Evolutionary conservation across 2,113 vertebrate species (phyloP).

Genomic region (Rhinolophus ferrumequinum): DNA sequence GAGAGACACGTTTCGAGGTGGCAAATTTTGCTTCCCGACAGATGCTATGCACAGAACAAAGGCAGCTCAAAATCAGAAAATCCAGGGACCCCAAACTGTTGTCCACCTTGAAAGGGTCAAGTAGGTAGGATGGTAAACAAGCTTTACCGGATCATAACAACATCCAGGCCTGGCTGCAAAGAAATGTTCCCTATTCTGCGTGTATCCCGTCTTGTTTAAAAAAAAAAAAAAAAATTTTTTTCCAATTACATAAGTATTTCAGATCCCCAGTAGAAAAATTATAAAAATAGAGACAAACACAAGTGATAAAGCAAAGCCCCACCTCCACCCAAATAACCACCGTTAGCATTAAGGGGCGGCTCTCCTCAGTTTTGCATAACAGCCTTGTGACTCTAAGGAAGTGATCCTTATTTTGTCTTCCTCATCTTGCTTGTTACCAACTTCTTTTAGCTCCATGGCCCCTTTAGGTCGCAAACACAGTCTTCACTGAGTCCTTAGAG

Average conservation of each 20-base stretch:
- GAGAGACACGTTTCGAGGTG: background rate
- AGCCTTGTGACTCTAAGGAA: no score
- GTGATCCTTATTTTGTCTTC: no score
- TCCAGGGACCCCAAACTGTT: fast-evolving
- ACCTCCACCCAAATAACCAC: background rate
- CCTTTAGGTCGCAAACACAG: background rate
- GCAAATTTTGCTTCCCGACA: background rate
- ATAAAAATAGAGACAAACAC: background rate
- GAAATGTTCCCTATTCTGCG: no score
- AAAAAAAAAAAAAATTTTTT: background rate
- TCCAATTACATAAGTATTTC: background rate
- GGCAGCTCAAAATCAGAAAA: background rate
- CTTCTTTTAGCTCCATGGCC: background rate
- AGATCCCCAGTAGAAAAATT: background rate
- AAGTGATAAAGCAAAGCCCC: background rate
- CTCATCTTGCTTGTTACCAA: background rate
- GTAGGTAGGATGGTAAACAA: background rate
- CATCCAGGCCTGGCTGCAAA: background rate
- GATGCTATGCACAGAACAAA: background rate
- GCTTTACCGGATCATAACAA: fast-evolving
- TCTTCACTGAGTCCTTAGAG: background rate
- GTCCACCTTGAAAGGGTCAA: background rate
- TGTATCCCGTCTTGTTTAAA: background rate
- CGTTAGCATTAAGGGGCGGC: fast-evolving
- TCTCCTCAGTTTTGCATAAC: fast-evolving